Conservation (phyloP, 2,797 vertebrate species). For the Pristis pectinata region DNA sequence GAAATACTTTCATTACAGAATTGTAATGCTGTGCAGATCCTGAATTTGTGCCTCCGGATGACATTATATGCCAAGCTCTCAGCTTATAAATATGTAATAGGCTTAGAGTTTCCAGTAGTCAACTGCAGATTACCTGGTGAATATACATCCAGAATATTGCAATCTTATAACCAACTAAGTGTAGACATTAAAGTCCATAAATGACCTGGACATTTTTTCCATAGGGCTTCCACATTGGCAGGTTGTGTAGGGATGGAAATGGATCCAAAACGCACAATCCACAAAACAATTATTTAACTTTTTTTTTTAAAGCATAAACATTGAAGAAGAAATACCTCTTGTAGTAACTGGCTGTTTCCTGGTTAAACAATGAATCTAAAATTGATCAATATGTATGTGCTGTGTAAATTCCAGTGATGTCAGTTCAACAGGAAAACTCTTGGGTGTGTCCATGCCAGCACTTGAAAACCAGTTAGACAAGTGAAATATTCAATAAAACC, state of each 20-base stretch:
- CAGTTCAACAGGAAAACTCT: neutral
- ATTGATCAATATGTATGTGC: neutral
- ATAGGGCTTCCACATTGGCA: neutral
- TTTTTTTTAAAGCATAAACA: neutral
- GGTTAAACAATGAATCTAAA: neutral
- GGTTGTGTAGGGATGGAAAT: neutral
- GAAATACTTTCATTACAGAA: neutral
- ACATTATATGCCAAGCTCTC: neutral
- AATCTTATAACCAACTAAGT: neutral
- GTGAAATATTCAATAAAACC: neutral
- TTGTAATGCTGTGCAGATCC: neutral
- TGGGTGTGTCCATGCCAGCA: neutral
- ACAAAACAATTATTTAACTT: neutral
- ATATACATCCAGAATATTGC: neutral
- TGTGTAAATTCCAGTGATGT: neutral
- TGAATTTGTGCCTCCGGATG: neutral
- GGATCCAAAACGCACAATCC: neutral
- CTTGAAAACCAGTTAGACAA: slow-evolving; percentile 13
- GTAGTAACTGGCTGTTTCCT: neutral
- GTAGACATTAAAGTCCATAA: neutral
- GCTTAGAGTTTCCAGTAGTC: neutral
- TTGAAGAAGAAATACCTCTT: neutral
- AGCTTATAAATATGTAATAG: neutral
- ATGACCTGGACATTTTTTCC: neutral
- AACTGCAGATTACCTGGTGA: neutral